These are phyloP conservation scores for Crossocerus cetratus DNA, from an alignment of 2,888 invertebrate species.

Conservation along the genomic window DNA sequence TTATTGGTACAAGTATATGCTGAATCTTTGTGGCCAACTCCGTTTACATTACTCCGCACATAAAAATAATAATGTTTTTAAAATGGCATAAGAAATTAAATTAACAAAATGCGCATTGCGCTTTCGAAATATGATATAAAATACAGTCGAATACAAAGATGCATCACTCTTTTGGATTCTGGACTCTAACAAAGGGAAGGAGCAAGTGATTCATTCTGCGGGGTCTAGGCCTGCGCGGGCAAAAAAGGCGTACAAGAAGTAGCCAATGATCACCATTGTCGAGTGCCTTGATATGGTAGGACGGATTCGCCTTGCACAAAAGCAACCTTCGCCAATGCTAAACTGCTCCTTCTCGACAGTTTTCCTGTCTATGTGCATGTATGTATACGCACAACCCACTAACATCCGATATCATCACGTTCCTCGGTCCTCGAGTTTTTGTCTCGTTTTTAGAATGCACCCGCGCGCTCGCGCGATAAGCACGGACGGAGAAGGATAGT, in stretches of 20 bases:
- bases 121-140: no score
- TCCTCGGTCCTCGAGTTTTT: constrained; percentile 13
- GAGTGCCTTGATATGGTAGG: constrained; percentile 19
- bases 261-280: constrained; percentile 20
- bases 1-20: no score
- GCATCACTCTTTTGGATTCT: no score
- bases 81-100: no score
- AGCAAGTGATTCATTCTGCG: constrained; percentile 4
- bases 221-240: constrained; percentile 2
- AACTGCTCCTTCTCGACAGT: no score
- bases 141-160: no score
- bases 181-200: no score
- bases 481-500: constrained; percentile 32
- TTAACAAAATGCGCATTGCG: no score
- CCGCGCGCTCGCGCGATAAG: not conserved
- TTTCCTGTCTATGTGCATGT: no score
- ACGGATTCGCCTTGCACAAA: constrained; percentile 12
- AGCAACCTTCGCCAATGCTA: constrained; percentile 16
- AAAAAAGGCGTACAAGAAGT: constrained; percentile 23
- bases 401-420: constrained; percentile 33
- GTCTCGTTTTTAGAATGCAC: not conserved
- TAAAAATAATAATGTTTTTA: no score
- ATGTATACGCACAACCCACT: not conserved
- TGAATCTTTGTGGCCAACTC: no score
- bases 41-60: no score